Evolutionary conservation across 1,140 invertebrate species (phyloP).

Genomic region (Stenopsyche tienmushanensis): DNA sequence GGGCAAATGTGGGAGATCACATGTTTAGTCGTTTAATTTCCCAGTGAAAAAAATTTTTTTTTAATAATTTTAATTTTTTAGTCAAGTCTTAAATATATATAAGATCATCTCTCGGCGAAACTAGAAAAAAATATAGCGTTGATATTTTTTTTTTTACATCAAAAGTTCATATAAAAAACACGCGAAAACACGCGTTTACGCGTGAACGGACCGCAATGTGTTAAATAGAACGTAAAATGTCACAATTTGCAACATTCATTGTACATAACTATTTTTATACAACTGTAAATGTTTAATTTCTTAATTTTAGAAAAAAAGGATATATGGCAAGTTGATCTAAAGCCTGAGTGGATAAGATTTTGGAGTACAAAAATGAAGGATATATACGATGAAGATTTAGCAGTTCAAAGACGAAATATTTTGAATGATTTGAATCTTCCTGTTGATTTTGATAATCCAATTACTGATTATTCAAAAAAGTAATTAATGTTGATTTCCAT

Average conservation of each 20-base stretch:
- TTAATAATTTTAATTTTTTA: neutral
- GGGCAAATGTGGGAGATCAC: too few relatives aligned
- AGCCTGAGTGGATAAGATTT: conserved; percentile 81
- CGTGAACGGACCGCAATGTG: too few relatives aligned
- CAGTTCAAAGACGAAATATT: conserved; percentile 56
- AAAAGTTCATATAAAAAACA: too few relatives aligned
- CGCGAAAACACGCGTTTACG: too few relatives aligned
- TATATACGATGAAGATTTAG: conserved; percentile 67
- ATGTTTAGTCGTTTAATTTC: too few relatives aligned
- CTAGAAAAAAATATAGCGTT: too few relatives aligned
- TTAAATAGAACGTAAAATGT: neutral
- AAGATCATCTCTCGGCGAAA: too few relatives aligned
- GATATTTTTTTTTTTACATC: too few relatives aligned
- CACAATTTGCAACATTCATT: neutral
- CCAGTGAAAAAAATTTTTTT: too few relatives aligned
- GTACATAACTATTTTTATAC: neutral
- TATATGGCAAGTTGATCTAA: conserved; percentile 76
- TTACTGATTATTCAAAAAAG: neutral
- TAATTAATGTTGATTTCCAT: neutral
- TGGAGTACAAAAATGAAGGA: conserved; percentile 80
- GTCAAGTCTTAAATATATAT: neutral
- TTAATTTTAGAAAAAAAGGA: conserved; percentile 65
- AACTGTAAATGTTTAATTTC: conserved; percentile 4
- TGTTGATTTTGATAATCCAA: neutral
- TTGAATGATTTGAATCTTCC: conserved; percentile 11